Conservation (phyloP, 2,113 vertebrate species). For the Ceratotherium simum region DNA sequence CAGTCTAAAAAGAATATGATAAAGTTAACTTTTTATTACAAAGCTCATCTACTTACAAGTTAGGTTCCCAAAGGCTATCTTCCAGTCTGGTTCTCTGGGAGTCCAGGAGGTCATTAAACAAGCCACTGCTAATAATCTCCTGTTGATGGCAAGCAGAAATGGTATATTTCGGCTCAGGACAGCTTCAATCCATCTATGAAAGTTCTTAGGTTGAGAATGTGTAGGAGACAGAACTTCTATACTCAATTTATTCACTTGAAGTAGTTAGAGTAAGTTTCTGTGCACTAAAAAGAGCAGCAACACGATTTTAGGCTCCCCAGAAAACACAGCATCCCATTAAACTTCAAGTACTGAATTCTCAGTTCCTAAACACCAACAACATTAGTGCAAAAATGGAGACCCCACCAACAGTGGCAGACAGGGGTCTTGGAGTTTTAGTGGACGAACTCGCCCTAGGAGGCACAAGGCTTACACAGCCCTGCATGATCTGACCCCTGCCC, state of each 20-base stretch:
- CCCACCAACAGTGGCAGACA: neutral
- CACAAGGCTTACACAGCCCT: neutral
- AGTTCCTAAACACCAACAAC: neutral
- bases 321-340: neutral
- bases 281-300: neutral
- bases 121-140: neutral
- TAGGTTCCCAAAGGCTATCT: neutral
- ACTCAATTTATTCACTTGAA: constrained; percentile 2
- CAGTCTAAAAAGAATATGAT: neutral
- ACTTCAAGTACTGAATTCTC: neutral
- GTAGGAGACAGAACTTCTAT: neutral
- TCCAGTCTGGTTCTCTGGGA: neutral
- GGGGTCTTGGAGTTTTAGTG: neutral
- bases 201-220: neutral
- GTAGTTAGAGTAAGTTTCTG: neutral
- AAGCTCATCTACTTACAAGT: constrained; percentile 32
- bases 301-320: neutral
- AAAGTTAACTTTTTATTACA: neutral
- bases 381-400: neutral
- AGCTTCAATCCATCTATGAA: neutral
- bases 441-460: neutral
- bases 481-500: neutral
- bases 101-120: neutral
- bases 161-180: neutral
- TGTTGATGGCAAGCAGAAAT: neutral